Percentiles rank a stretch among this genome's conserved stretches.
phyloP scores from a whole-genome alignment of 2,113 vertebrate genomes.

The Nyctereutes procyonoides region DNA sequence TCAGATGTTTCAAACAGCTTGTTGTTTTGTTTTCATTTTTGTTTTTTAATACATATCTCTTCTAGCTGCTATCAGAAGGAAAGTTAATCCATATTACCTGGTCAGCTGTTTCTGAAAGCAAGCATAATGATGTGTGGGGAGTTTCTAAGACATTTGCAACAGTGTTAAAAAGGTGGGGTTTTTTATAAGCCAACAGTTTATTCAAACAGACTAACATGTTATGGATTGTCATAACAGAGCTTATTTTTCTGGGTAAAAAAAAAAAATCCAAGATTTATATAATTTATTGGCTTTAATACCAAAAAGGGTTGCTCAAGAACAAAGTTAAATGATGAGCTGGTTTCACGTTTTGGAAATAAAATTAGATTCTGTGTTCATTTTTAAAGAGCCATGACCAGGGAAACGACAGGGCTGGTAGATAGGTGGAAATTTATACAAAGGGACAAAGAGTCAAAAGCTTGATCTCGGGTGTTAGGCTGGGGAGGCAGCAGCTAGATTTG shows the following conservation, averaged over 20 bases:
- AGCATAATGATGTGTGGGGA: not conserved
- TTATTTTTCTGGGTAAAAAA: conserved; percentile 60
- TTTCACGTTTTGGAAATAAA: conserved; percentile 66
- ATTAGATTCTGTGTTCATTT: conserved; percentile 61
- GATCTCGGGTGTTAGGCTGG: not conserved
- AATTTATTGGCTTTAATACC: conserved; percentile 52
- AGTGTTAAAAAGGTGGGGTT: not conserved
- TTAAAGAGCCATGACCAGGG: not conserved
- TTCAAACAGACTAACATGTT: conserved; percentile 13
- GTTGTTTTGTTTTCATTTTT: not conserved
- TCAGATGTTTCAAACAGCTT: not conserved
- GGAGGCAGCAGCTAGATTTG: too few relatives aligned
- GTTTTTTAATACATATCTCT: not conserved
- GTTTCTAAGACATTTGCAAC: not conserved
- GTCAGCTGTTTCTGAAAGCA: not conserved
- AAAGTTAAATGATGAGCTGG: conserved; percentile 43
- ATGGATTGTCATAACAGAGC: not conserved
- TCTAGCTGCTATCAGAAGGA: not conserved
- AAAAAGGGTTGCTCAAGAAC: conserved; percentile 37
- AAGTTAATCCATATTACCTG: not conserved
- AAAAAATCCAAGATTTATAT: conserved; percentile 53
- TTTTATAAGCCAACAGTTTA: conserved; percentile 48
- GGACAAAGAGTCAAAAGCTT: not conserved
- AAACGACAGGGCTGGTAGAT: not conserved
- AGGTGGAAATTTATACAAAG: not conserved